Percentiles rank a stretch among this genome's conserved stretches.
Conservation (phyloP, 2,797 vertebrate species). For the Lithobates sylvaticus region DNA sequence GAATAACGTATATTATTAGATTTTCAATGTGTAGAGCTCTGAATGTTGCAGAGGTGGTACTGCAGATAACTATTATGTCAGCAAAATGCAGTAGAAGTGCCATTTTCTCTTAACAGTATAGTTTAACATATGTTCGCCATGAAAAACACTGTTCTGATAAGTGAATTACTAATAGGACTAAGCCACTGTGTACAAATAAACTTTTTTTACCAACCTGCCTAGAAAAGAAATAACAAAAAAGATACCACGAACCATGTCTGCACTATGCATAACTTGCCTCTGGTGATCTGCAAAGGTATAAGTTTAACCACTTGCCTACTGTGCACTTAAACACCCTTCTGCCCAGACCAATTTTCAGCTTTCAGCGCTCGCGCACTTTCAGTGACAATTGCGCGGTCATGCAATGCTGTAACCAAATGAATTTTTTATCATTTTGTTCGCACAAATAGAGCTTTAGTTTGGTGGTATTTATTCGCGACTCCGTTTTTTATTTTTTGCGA, state of each 20-base stretch:
- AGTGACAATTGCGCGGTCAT: too few relatives aligned
- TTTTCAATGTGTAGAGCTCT: conserved; percentile 12
- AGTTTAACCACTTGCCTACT: too few relatives aligned
- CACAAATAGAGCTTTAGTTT: too few relatives aligned
- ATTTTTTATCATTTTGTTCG: too few relatives aligned
- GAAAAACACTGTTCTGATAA: not conserved
- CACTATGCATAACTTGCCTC: too few relatives aligned
- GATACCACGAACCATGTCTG: not conserved
- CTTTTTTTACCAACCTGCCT: not conserved
- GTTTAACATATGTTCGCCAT: not conserved
- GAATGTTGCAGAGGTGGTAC: conserved; percentile 23
- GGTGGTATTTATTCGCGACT: too few relatives aligned
- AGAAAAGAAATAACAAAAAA: not conserved
- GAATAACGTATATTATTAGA: conserved; percentile 31
- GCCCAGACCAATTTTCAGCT: too few relatives aligned
- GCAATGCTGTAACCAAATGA: too few relatives aligned
- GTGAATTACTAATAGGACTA: not conserved
- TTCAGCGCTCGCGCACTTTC: too few relatives aligned
- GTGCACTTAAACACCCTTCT: too few relatives aligned
- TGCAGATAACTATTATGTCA: not conserved
- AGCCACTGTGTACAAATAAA: not conserved
- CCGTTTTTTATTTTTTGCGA: too few relatives aligned
- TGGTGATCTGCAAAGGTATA: too few relatives aligned
- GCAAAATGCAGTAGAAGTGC: not conserved
- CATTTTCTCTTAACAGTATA: not conserved